phyloP scores from a whole-genome alignment of 2,888 invertebrate species.

The Ryuthela nishihirai region DNA sequence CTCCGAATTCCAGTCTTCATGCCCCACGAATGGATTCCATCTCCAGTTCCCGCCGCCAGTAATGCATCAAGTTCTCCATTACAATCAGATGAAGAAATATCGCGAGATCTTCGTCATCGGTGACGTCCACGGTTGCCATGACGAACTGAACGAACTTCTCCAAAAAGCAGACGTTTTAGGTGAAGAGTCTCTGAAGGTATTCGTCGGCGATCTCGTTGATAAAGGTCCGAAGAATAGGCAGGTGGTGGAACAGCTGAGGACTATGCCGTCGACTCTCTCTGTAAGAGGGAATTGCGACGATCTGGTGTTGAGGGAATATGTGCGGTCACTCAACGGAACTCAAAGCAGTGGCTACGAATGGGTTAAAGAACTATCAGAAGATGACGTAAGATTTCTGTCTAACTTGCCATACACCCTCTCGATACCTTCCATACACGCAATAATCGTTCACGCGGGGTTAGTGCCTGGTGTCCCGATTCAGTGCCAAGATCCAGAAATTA shows the following conservation, averaged over 20 bases:
- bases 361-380: conserved; percentile 44
- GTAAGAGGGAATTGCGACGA: conserved; percentile 51
- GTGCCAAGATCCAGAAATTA: conserved; percentile 43
- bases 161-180: conserved; percentile 36
- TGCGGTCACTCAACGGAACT: too few species aligned
- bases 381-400: conserved; percentile 46
- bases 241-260: conserved; percentile 43
- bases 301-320: conserved; percentile 44
- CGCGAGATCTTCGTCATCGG: conserved; percentile 48
- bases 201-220: conserved; percentile 49
- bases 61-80: conserved; percentile 35
- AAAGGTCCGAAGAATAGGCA: conserved; percentile 49
- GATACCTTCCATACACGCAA: conserved; percentile 45
- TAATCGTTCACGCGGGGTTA: conserved; percentile 50
- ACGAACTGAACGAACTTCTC: conserved; percentile 47
- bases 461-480: conserved; percentile 46
- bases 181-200: conserved; percentile 41
- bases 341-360: conserved; percentile 43
- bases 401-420: conserved; percentile 49
- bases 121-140: conserved; percentile 51
- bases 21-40: too few species aligned
- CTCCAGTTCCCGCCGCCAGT: conserved; percentile 13
- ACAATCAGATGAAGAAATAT: conserved; percentile 39
- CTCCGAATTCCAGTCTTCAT: too few species aligned
- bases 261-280: conserved; percentile 35